Conservation (phyloP, 2,113 vertebrate species). For the Pongo pygmaeus region DNA sequence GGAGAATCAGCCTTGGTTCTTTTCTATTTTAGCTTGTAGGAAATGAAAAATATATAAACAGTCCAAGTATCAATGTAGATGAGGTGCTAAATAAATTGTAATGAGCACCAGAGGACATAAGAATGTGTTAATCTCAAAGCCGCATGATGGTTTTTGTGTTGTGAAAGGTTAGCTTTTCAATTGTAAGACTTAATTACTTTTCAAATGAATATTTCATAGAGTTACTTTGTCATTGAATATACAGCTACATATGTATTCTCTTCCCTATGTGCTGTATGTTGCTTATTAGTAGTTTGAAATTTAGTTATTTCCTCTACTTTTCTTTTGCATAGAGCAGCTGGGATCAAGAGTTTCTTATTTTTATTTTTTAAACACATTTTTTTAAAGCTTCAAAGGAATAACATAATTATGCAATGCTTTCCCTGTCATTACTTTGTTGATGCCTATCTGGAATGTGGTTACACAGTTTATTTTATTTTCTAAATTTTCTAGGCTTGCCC, state of each 20-base stretch:
- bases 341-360: conserved; percentile 5
- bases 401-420: background rate
- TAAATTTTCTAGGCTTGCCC: background rate
- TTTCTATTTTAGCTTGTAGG: conserved; percentile 70
- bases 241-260: conserved; percentile 76
- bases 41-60: conserved; percentile 66
- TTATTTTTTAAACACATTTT: background rate
- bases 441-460: background rate
- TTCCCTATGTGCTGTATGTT: conserved; percentile 77
- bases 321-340: background rate
- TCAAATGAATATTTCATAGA: conserved; percentile 87
- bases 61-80: conserved; percentile 68
- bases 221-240: conserved; percentile 83
- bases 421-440: background rate
- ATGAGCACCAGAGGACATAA: conserved; percentile 81
- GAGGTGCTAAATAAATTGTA: conserved; percentile 83
- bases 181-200: conserved; percentile 86
- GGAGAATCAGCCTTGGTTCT: conserved; percentile 63
- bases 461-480: background rate
- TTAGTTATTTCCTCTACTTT: conserved; percentile 66
- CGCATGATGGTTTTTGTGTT: conserved; percentile 82
- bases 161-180: conserved; percentile 85
- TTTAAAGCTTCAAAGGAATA: background rate
- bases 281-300: conserved; percentile 79
- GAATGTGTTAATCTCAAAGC: conserved; percentile 82